A percentile compares a stretch with the other conserved stretches of the same genome.
phyloP scores from a whole-genome alignment of 2,113 vertebrate genomes.

The Dipodomys stephensi region DNA sequence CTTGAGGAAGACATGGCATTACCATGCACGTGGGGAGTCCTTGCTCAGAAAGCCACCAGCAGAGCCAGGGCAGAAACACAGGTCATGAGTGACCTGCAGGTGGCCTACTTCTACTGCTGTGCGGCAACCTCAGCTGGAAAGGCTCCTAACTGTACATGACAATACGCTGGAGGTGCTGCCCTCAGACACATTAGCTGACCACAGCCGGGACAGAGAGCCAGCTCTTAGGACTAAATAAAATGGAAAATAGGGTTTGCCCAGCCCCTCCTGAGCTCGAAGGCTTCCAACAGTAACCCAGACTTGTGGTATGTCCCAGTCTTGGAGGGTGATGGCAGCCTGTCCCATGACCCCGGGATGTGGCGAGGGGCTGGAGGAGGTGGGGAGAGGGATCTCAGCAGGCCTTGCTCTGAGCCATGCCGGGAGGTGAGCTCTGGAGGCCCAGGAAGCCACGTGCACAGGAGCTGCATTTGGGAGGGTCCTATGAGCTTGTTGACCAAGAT shows the following conservation, averaged over 20 bases:
- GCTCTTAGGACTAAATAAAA: not conserved
- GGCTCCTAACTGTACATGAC: constrained; percentile 39
- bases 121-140: not conserved
- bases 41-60: not conserved
- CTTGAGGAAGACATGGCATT: fast-evolving
- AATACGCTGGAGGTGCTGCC: not conserved
- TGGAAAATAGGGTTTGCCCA: not conserved
- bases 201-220: not conserved
- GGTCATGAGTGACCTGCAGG: not conserved
- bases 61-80: not conserved
- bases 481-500: not conserved
- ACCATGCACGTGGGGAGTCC: not conserved
- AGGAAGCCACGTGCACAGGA: not conserved
- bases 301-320: not conserved
- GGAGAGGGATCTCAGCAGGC: not conserved
- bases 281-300: not conserved
- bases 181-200: fast-evolving
- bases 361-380: not conserved
- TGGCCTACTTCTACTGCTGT: not conserved
- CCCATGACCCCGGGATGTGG: not conserved
- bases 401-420: not conserved
- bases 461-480: not conserved
- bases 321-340: not conserved
- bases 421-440: not conserved
- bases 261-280: not conserved